Conservation (phyloP, 2,888 invertebrate species). For the Germaria angustata region DNA sequence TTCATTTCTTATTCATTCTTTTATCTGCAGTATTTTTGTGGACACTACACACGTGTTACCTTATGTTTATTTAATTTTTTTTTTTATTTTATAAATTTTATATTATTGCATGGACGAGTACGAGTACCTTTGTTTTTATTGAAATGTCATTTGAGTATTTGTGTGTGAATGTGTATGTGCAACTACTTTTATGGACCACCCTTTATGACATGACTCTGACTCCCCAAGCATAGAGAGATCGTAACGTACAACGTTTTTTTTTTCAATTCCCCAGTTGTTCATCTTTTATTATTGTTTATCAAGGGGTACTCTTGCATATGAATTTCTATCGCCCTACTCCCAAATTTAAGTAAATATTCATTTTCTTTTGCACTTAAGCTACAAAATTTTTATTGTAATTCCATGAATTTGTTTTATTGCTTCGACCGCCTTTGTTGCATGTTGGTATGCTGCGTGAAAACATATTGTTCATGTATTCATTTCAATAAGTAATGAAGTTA, state of each 20-base stretch:
- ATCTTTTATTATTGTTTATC: constrained; percentile 37
- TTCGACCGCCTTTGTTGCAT: neutral
- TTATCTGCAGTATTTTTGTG: constrained; percentile 61
- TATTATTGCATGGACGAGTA: too few relatives aligned
- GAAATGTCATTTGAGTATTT: constrained; percentile 53
- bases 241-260: constrained; percentile 22
- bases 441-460: constrained; percentile 35
- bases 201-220: constrained; percentile 41
- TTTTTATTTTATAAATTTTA: constrained; percentile 29
- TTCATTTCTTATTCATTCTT: neutral
- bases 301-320: neutral
- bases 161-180: neutral
- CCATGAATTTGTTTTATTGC: constrained; percentile 37
- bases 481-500: constrained; percentile 62
- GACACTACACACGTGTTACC: constrained; percentile 63
- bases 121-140: constrained; percentile 62
- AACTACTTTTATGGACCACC: constrained; percentile 19
- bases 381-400: constrained; percentile 53
- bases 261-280: constrained; percentile 60
- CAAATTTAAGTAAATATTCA: constrained; percentile 14
- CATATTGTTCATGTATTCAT: constrained; percentile 65
- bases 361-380: constrained; percentile 39
- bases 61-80: constrained; percentile 46
- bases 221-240: constrained; percentile 17
- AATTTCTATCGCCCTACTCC: neutral